These are phyloP conservation scores for Trissoscelio sp. DNA, from an alignment of 2,888 invertebrate species.

Conservation along the genomic window DNA sequence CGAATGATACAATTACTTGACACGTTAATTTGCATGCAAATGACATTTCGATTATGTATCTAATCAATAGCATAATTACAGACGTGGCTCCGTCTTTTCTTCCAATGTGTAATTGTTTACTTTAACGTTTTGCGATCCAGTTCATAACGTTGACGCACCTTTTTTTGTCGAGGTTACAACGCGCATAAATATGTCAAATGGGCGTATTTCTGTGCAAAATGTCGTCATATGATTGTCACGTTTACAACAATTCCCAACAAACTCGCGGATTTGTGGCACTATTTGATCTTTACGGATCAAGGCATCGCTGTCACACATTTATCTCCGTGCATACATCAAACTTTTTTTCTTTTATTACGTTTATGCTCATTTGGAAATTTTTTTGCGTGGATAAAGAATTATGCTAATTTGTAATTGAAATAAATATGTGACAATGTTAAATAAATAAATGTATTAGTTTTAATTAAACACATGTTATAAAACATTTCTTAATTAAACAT, in stretches of 20 bases:
- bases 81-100: slow-evolving; percentile 41
- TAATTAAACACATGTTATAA: too few species aligned
- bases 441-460: too few species aligned
- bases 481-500: too few species aligned
- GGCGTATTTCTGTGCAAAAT: slow-evolving; percentile 49
- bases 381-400: slow-evolving; percentile 41
- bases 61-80: slow-evolving; percentile 61
- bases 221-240: slow-evolving; percentile 59
- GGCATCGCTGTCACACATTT: slow-evolving; percentile 33
- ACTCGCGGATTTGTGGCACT: slow-evolving; percentile 45
- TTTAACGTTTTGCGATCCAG: slow-evolving; percentile 53
- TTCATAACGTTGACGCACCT: slow-evolving; percentile 52
- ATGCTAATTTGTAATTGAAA: too few species aligned
- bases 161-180: slow-evolving; percentile 47
- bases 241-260: slow-evolving; percentile 44
- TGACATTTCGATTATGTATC: slow-evolving; percentile 51
- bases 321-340: slow-evolving; percentile 40
- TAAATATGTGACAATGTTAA: too few species aligned
- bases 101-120: slow-evolving; percentile 60
- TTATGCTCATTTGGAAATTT: slow-evolving; percentile 22
- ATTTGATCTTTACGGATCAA: slow-evolving; percentile 55
- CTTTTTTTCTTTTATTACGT: too few species aligned
- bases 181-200: slow-evolving; percentile 62
- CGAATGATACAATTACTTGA: slow-evolving; percentile 46
- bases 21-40: slow-evolving; percentile 61